Conservation (phyloP, 2,888 invertebrate species). For the Aporophyla nigra region DNA sequence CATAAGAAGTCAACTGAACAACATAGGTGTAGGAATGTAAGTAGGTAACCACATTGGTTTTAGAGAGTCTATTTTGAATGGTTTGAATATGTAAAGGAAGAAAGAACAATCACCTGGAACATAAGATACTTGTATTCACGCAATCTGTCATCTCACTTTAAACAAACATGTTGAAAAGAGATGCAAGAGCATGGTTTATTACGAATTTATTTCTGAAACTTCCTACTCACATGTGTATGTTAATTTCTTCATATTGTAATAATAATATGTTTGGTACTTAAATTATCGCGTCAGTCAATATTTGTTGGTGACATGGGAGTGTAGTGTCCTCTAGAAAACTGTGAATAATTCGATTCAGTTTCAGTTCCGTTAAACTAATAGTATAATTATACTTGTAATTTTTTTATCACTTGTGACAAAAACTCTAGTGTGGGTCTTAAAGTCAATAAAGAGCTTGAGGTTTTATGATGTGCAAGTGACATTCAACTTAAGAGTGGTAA, state of each 20-base stretch:
- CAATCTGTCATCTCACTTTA: neutral
- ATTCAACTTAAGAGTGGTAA: neutral
- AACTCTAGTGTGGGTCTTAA: neutral
- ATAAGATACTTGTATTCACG: neutral
- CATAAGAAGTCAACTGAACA: neutral
- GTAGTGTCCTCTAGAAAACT: constrained; percentile 22
- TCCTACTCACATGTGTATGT: constrained; percentile 14
- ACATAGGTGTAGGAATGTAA: neutral
- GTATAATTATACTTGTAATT: neutral
- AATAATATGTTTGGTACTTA: constrained; percentile 32
- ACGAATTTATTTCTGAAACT: constrained; percentile 23
- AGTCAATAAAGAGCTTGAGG: neutral
- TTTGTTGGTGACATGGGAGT: constrained; percentile 14
- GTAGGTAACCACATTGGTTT: neutral
- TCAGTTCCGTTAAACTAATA: neutral
- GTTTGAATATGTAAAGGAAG: neutral
- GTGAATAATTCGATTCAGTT: constrained; percentile 2
- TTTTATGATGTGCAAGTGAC: neutral
- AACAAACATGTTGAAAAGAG: constrained; percentile 15
- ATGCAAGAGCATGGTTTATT: constrained; percentile 25
- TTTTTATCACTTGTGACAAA: neutral
- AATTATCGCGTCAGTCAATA: constrained; percentile 45
- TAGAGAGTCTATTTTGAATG: neutral
- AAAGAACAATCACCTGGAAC: neutral
- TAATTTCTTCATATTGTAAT: constrained; percentile 40